phyloP scores from a whole-genome alignment of 1,140 invertebrate genomes.

The Caenorhabditis inopinata region DNA sequence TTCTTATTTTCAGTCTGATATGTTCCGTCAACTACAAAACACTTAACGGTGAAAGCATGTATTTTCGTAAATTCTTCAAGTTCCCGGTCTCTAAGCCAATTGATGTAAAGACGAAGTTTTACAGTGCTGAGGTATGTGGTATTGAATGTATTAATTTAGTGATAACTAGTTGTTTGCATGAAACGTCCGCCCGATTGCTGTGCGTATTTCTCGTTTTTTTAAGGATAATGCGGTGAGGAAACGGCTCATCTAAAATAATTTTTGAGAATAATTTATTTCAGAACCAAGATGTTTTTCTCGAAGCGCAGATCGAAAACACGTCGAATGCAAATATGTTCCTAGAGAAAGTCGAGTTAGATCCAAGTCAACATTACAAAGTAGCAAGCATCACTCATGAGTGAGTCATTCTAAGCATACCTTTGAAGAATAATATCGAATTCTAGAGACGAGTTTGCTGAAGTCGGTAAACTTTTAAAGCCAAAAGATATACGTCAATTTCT shows the following conservation, averaged over 20 bases:
- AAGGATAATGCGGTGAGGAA: constrained; percentile 35
- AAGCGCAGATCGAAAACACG: constrained; percentile 93
- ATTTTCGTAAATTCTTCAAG: constrained; percentile 91
- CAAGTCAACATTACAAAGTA: constrained; percentile 64
- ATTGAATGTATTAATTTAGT: background rate
- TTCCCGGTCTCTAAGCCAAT: constrained; percentile 96
- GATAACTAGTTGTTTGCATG: background rate
- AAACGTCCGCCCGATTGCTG: constrained; percentile 45
- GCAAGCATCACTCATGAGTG: background rate
- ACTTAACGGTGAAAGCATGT: constrained; percentile 72
- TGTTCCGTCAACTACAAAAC: constrained; percentile 89
- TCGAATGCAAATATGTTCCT: constrained; percentile 83
- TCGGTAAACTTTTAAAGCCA: constrained; percentile 69
- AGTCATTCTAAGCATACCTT: background rate
- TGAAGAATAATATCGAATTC: background rate
- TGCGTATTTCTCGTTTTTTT: constrained; percentile 34
- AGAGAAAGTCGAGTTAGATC: constrained; percentile 86
- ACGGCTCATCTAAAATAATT: background rate
- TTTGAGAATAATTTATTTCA: constrained; percentile 59
- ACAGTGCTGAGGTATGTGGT: constrained; percentile 78
- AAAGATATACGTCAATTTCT: constrained; percentile 81
- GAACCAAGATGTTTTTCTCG: constrained; percentile 92
- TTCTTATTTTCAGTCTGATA: constrained; percentile 76
- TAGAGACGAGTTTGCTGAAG: background rate
- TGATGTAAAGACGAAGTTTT: constrained; percentile 97